These are phyloP conservation scores for Eulemur rubriventer DNA, from an alignment of 2,797 vertebrate species.

Conservation along the genomic window DNA sequence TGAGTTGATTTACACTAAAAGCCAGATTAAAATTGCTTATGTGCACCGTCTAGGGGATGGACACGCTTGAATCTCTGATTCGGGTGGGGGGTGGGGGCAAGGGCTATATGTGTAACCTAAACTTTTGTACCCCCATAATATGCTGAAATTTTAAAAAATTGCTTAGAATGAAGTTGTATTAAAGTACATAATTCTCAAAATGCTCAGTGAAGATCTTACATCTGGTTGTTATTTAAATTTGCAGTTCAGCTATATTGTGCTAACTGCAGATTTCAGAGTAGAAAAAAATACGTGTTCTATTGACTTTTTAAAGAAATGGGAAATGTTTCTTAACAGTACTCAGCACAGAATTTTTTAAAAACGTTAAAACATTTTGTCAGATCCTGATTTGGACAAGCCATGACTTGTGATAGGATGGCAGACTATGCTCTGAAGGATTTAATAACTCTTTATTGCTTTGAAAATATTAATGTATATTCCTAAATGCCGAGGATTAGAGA, in stretches of 20 bases:
- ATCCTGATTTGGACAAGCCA: neutral
- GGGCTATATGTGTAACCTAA: no score
- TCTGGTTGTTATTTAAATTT: neutral
- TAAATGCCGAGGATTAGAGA: neutral
- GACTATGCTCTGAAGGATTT: neutral
- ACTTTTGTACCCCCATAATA: no score
- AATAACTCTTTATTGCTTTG: neutral
- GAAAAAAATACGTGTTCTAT: neutral
- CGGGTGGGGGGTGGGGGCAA: no score
- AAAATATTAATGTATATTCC: neutral
- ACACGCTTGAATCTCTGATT: no score
- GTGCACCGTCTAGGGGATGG: no score
- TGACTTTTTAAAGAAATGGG: conserved; percentile 13
- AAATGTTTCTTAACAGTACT: neutral
- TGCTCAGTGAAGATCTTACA: neutral
- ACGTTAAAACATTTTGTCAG: neutral
- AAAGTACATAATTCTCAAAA: neutral
- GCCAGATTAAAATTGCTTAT: neutral
- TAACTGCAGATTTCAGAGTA: neutral
- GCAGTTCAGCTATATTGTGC: neutral
- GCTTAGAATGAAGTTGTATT: neutral
- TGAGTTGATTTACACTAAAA: neutral
- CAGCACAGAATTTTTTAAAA: neutral
- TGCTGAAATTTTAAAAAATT: neutral
- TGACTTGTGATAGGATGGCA: neutral